These are phyloP conservation scores for Colossoma macropomum DNA, from an alignment of 2,113 vertebrate genomes.

Conservation along the genomic window DNA sequence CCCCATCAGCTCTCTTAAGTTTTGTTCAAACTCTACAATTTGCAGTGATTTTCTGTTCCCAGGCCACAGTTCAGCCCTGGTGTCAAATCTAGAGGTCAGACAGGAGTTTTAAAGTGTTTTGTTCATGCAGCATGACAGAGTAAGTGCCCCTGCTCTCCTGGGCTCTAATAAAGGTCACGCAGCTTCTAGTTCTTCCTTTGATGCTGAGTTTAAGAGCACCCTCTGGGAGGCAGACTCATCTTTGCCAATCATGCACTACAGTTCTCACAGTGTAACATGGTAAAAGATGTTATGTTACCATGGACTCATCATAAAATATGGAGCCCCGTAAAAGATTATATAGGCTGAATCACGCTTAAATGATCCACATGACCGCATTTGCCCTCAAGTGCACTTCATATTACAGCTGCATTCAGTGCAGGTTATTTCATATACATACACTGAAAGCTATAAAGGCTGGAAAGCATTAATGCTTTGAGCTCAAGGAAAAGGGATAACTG, in stretches of 20 bases:
- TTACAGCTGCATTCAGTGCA: not conserved
- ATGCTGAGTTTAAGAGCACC: not conserved
- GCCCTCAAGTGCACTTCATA: not conserved
- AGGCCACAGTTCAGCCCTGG: not conserved
- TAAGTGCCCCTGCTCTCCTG: not conserved
- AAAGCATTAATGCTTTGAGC: not conserved
- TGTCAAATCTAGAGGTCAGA: not conserved
- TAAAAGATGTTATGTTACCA: not conserved
- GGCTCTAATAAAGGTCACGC: not conserved
- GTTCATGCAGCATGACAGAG: not conserved
- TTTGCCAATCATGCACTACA: not conserved
- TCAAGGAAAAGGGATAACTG: not conserved
- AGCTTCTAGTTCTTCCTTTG: not conserved
- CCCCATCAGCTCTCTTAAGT: not conserved
- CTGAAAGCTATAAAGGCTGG: not conserved
- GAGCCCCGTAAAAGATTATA: not conserved
- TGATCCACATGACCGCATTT: not conserved
- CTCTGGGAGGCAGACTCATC: not conserved
- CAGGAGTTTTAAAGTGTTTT: not conserved
- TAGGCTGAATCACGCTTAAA: not conserved
- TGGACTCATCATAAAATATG: not conserved
- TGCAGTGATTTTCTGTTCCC: not conserved
- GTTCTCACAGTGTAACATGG: not conserved
- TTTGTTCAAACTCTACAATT: not conserved
- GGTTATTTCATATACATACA: conserved; percentile 1